These are phyloP conservation scores for Phoxinus dragarum DNA, from an alignment of 2,797 vertebrate species.

Conservation along the genomic window DNA sequence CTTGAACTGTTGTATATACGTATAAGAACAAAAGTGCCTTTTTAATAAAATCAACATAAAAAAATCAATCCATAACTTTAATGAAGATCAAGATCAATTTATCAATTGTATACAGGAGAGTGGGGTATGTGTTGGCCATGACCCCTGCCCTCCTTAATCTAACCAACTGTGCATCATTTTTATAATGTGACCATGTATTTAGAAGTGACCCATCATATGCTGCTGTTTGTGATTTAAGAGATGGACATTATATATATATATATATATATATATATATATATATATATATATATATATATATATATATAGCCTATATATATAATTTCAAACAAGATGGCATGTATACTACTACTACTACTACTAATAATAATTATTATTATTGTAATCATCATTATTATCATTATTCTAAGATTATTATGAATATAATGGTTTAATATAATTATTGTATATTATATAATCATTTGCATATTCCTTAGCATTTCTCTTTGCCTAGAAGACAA, in stretches of 20 bases:
- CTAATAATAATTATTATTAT: not conserved
- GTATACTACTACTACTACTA: not conserved
- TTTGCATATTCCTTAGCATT: not conserved
- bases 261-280: not conserved
- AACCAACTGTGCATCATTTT: not conserved
- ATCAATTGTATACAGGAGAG: not conserved
- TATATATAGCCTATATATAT: too few relatives aligned
- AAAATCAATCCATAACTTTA: not conserved
- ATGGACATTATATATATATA: not conserved
- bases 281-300: too few relatives aligned
- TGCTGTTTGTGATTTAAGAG: not conserved
- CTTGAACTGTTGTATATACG: not conserved
- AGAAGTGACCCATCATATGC: not conserved
- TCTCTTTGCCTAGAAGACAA: not conserved
- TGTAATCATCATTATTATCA: not conserved
- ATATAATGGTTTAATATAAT: not conserved
- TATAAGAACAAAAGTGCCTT: not conserved
- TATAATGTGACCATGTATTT: not conserved
- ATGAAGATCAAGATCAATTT: not conserved
- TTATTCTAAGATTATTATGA: not conserved
- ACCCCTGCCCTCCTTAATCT: not conserved
- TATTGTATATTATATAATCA: not conserved
- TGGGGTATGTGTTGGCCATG: not conserved
- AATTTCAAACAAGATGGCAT: not conserved
- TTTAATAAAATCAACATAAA: not conserved